These are phyloP conservation scores for Agrotis segetum DNA, from an alignment of 2,888 invertebrate species.

Conservation along the genomic window DNA sequence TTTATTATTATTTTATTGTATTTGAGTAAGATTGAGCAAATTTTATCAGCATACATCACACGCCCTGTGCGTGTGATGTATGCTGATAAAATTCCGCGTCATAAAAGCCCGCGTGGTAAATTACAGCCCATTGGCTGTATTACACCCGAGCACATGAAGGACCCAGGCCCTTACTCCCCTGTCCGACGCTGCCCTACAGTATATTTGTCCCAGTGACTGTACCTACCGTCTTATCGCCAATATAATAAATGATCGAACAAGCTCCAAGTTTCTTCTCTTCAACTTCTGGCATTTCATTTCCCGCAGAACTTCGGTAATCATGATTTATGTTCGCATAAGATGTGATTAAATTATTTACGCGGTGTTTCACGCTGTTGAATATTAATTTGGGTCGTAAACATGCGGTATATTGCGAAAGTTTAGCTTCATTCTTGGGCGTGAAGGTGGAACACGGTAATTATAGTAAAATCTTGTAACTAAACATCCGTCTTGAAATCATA, in stretches of 20 bases:
- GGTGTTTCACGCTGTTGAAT: constrained; percentile 30
- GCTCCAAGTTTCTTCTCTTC: constrained; percentile 46
- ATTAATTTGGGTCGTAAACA: constrained; percentile 30
- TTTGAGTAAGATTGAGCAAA: too few relatives aligned
- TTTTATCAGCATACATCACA: too few relatives aligned
- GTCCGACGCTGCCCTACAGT: too few relatives aligned
- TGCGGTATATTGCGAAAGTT: constrained; percentile 13
- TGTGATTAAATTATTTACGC: constrained; percentile 31
- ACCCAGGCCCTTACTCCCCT: too few relatives aligned
- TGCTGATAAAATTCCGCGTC: too few relatives aligned
- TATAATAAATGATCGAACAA: constrained; percentile 54
- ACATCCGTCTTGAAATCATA: not conserved
- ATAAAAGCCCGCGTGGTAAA: too few relatives aligned
- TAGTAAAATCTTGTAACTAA: not conserved
- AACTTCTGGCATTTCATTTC: constrained; percentile 60
- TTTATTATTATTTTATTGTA: too few relatives aligned
- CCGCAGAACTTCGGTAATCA: constrained; percentile 53
- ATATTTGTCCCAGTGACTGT: not conserved
- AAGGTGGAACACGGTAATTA: not conserved
- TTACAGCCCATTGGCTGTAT: too few relatives aligned
- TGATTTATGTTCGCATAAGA: constrained; percentile 48
- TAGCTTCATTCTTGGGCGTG: not conserved
- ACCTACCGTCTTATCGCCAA: constrained; percentile 30
- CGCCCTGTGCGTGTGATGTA: too few relatives aligned
- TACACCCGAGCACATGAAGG: too few relatives aligned